These are phyloP conservation scores for Geophilus truncorum DNA, from an alignment of 2,888 invertebrate genomes.

Conservation along the genomic window DNA sequence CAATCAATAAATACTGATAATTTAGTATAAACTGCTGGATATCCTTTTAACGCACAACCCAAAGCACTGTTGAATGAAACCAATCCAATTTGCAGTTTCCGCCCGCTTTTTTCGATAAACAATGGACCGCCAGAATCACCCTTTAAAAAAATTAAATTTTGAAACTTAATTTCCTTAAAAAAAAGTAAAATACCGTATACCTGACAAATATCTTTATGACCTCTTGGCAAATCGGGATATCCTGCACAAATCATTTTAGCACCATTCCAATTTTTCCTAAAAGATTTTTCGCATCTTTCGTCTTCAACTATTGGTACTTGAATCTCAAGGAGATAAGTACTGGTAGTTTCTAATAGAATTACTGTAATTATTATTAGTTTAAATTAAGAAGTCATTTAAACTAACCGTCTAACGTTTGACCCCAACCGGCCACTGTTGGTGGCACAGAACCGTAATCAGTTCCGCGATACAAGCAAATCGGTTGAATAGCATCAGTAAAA, in stretches of 20 bases:
- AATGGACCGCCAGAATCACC: conserved; percentile 20
- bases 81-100: background rate
- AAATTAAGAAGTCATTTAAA: background rate
- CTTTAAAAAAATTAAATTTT: background rate
- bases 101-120: background rate
- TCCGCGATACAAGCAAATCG: background rate
- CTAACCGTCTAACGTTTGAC: background rate
- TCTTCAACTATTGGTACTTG: background rate
- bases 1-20: background rate
- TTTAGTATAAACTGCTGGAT: background rate
- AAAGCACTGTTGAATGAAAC: background rate
- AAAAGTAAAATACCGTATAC: background rate
- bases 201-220: conserved; percentile 8
- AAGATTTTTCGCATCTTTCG: background rate
- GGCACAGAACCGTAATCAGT: background rate
- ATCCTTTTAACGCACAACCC: background rate
- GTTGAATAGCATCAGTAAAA: background rate
- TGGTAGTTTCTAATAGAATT: background rate
- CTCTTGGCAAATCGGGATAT: background rate
- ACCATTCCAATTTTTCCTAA: background rate
- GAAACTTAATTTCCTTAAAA: background rate
- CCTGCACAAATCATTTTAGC: background rate
- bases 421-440: background rate
- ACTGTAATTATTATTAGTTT: background rate
- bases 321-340: background rate